Evolutionary conservation across 2,888 invertebrate genomes (phyloP), one percentile per base, ranked within the genome.

Genomic region (Torymus auratus): DNA sequence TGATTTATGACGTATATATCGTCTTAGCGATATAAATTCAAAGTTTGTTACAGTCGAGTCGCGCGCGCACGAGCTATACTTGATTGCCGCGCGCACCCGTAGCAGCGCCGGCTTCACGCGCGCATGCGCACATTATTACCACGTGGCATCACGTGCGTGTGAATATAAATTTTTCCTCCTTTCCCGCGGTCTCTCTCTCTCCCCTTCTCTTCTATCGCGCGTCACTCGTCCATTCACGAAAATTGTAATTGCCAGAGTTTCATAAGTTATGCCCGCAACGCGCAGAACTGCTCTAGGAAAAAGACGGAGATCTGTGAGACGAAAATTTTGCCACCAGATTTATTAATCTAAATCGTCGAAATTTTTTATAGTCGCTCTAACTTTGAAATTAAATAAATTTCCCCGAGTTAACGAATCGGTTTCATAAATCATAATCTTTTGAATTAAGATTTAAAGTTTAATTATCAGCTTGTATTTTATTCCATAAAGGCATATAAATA

Each of bases 21-120:
- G 88, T 86, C 88, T 87, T 86, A 86, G 86, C 82, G 86, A 87
- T 87, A 88, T 88, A 88, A 88, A 88, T 88, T 88, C 87, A 87
- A 88, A 88, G 87, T 88, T 88, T 84, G 28, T 56, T 58, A 11
- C 75, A n/a, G 53, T 55, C 41, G 41, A 41, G 0, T 7, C 41
- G 41, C 5, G 28, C 41, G 41, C 41, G 41, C 41, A 41, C 41
- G 41, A 41, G 41, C 41, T 50, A 53, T 17, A 28, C 52, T 67
- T 67, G 64, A 71, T 70, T 65, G 64, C 23, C 62, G 23, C 52
- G 60, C 55, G 64, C 55, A 17, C 73, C 4, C 53, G 14, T 14
- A 60, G n/a, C 20, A 13, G 52, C 75, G 5, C 41, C 41, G 5
- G 41, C 41, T 41, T 41, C 7, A 41, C 41, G 41, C 60, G 75